Percentiles rank a stretch among this genome's conserved stretches.
Evolutionary conservation across 2,113 vertebrate genomes (phyloP).

Genomic region (Perccottus glenii): DNA sequence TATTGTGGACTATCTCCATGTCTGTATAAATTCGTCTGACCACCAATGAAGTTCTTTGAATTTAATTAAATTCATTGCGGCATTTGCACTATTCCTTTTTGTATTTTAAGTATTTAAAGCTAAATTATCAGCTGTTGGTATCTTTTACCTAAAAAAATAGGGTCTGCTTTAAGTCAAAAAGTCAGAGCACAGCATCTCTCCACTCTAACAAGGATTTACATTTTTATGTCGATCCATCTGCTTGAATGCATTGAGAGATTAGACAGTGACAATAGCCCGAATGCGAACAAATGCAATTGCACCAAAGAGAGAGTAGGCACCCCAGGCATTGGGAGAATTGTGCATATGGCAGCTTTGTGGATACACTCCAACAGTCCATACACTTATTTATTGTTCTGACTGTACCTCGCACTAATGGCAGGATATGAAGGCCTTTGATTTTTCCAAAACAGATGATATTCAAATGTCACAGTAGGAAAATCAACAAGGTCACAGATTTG

Average conservation of each 20-base stretch:
- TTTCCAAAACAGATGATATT: constrained; percentile 4
- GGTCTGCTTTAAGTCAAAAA: background rate
- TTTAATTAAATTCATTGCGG: no score
- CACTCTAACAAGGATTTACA: constrained; percentile 32
- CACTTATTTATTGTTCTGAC: constrained; percentile 11
- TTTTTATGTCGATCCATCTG: constrained; percentile 52
- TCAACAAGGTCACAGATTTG: background rate
- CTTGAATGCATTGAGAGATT: constrained; percentile 32
- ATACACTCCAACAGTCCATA: constrained; percentile 14
- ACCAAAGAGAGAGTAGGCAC: constrained; percentile 45
- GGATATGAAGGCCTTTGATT: constrained; percentile 13
- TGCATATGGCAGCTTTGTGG: constrained; percentile 41
- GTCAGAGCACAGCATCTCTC: constrained; percentile 17
- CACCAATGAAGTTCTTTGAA: no score
- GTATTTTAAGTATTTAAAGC: no score
- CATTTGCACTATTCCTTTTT: no score
- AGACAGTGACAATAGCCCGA: constrained; percentile 49
- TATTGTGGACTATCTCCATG: no score
- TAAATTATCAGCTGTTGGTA: no score
- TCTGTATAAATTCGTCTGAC: no score
- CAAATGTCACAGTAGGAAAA: constrained; percentile 1
- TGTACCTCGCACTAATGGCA: background rate
- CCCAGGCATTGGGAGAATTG: constrained; percentile 33
- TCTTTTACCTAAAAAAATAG: no score
- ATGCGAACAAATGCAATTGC: constrained; percentile 71